Conservation (phyloP, 2,113 vertebrate genomes). For the Abramis brama region DNA sequence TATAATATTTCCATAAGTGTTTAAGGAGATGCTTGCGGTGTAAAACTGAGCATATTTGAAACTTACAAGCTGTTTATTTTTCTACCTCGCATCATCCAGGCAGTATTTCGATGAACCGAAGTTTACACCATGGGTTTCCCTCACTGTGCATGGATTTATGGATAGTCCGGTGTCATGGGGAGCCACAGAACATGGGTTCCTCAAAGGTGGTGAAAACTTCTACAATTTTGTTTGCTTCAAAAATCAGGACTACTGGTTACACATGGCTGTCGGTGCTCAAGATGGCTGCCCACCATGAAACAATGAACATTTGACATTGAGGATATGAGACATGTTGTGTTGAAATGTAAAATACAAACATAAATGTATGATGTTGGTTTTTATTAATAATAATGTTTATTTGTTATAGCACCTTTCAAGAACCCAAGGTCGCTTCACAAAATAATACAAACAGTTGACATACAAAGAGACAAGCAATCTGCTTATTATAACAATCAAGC, state of each 20-base stretch:
- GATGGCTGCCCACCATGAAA: conserved; percentile 84
- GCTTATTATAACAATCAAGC: too few species aligned
- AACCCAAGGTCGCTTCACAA: too few species aligned
- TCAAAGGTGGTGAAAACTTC: conserved; percentile 87
- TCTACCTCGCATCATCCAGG: conserved; percentile 67
- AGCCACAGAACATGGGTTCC: conserved; percentile 81
- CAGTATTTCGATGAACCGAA: conserved; percentile 79
- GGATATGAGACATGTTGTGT: neutral
- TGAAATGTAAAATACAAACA: neutral
- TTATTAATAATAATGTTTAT: too few species aligned
- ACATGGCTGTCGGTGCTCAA: conserved; percentile 84
- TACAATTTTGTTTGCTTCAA: conserved; percentile 88
- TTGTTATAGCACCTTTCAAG: too few species aligned
- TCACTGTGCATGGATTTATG: conserved; percentile 88
- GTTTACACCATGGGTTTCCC: conserved; percentile 77
- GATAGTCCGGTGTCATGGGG: conserved; percentile 91
- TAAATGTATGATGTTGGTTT: neutral
- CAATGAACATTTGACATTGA: neutral
- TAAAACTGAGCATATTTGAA: neutral
- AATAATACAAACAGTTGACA: too few species aligned
- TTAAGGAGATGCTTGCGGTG: neutral
- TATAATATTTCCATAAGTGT: neutral
- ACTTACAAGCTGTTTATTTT: conserved; percentile 19
- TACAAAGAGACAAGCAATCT: too few species aligned
- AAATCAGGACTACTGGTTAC: conserved; percentile 86